Evolutionary conservation across 2,888 invertebrate genomes (phyloP).

Genomic region (Andrena hattorfiana): DNA sequence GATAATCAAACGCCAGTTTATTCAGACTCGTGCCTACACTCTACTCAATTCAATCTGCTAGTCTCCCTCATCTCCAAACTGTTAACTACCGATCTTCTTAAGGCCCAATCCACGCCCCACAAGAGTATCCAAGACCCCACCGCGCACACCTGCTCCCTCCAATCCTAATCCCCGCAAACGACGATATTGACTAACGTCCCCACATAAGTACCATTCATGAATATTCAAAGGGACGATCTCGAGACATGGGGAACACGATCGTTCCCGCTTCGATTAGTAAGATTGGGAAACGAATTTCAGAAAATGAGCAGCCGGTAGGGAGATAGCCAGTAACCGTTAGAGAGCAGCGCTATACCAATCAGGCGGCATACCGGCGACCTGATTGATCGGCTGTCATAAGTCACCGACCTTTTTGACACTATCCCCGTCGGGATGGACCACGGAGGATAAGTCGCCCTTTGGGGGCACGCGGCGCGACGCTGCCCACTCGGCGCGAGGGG

Average conservation of each 20-base stretch:
- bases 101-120: too few species aligned
- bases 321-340: conserved; percentile 47
- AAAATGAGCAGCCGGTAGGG: conserved; percentile 38
- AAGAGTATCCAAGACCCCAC: neutral
- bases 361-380: conserved; percentile 47
- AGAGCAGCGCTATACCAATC: conserved; percentile 53
- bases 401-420: conserved; percentile 61
- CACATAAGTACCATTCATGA: neutral
- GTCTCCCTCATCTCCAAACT: conserved; percentile 42
- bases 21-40: conserved; percentile 64
- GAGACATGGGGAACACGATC: neutral
- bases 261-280: conserved; percentile 10
- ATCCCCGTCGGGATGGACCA: conserved; percentile 48
- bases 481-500: conserved; percentile 40
- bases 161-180: neutral
- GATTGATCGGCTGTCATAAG: conserved; percentile 64
- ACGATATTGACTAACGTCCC: conserved; percentile 14
- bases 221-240: neutral
- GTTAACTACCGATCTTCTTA: conserved; percentile 20
- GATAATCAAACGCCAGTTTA: conserved; percentile 63
- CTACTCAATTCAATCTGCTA: conserved; percentile 43
- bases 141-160: neutral
- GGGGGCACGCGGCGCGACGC: conserved; percentile 33
- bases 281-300: conserved; percentile 56
- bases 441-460: conserved; percentile 38